A percentile compares a stretch with the other conserved stretches of the same genome.
phyloP scores from a whole-genome alignment of 2,797 vertebrate species.

The Paguma larvata region DNA sequence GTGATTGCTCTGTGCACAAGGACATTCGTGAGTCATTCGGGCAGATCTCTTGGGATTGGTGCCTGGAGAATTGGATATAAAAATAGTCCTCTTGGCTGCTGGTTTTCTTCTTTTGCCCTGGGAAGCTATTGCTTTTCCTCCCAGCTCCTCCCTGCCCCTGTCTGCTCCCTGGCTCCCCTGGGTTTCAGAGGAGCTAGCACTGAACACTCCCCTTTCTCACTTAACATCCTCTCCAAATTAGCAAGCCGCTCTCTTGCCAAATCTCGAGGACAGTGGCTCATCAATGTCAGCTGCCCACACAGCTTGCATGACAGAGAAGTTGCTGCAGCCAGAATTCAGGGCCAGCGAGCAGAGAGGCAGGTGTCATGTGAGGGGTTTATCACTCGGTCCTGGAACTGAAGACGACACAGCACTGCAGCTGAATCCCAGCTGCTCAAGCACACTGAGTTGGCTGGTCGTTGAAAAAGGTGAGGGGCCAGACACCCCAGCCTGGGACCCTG shows the following conservation, averaged over 20 bases:
- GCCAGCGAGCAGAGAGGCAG: background rate
- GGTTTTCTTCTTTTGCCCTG: conserved; percentile 10
- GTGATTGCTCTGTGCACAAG: background rate
- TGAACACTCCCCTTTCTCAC: background rate
- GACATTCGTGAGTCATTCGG: conserved; percentile 41
- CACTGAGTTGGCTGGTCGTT: background rate
- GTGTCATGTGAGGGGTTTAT: background rate
- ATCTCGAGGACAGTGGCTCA: background rate
- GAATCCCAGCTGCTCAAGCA: background rate
- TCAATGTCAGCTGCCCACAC: background rate
- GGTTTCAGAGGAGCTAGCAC: background rate
- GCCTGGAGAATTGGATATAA: conserved; percentile 44
- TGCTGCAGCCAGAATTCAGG: background rate
- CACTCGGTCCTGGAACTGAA: background rate
- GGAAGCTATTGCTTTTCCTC: background rate
- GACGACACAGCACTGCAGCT: background rate
- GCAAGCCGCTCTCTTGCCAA: conserved; percentile 41
- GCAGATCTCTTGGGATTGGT: conserved; percentile 52
- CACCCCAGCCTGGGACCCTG: background rate
- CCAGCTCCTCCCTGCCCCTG: background rate
- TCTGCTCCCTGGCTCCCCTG: background rate
- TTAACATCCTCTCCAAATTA: background rate
- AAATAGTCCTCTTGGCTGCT: conserved; percentile 53
- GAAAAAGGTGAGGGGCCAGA: background rate
- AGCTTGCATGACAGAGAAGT: background rate